Conservation (phyloP, 2,113 vertebrate genomes). For the Opisthocomus hoazin region DNA sequence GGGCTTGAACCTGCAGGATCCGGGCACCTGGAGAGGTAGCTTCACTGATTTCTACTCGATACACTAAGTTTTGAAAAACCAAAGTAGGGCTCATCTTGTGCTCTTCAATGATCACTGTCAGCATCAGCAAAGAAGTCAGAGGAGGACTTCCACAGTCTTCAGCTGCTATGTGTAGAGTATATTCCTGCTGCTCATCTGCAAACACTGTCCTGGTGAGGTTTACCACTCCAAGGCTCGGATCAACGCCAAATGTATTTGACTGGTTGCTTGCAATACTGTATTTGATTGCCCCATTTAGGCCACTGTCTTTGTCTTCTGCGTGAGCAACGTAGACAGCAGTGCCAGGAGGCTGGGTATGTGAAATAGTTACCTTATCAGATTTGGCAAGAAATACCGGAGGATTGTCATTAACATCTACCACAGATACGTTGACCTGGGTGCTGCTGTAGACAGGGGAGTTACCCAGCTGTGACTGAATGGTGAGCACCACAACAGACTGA, state of each 20-base stretch:
- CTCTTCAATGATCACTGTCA: slow-evolving; percentile 73
- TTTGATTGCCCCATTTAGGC: slow-evolving; percentile 76
- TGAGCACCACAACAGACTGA: slow-evolving; percentile 74
- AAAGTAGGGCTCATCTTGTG: slow-evolving; percentile 58
- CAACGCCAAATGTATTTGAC: slow-evolving; percentile 70
- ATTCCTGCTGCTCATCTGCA: neutral
- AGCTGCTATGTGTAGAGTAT: slow-evolving; percentile 73
- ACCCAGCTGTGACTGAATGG: slow-evolving; percentile 77
- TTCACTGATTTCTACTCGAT: slow-evolving; percentile 87
- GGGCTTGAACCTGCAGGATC: slow-evolving; percentile 81
- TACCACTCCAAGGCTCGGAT: slow-evolving; percentile 74
- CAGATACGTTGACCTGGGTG: slow-evolving; percentile 81
- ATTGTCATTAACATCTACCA: slow-evolving; percentile 87
- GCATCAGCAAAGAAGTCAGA: slow-evolving; percentile 67
- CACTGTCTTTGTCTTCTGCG: slow-evolving; percentile 86
- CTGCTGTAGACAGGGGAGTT: slow-evolving; percentile 74
- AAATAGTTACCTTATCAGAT: slow-evolving; percentile 69
- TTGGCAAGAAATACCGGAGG: slow-evolving; percentile 72
- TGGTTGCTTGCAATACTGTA: slow-evolving; percentile 70
- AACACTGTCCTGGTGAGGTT: slow-evolving; percentile 73
- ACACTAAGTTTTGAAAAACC: slow-evolving; percentile 84
- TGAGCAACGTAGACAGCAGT: slow-evolving; percentile 83
- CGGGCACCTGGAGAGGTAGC: slow-evolving; percentile 58
- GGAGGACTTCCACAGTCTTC: slow-evolving; percentile 79
- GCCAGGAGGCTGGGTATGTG: slow-evolving; percentile 72